A percentile compares a stretch with the other conserved stretches of the same genome.
Conservation (phyloP, 2,113 vertebrate species). For the Eretmochelys imbricata region DNA sequence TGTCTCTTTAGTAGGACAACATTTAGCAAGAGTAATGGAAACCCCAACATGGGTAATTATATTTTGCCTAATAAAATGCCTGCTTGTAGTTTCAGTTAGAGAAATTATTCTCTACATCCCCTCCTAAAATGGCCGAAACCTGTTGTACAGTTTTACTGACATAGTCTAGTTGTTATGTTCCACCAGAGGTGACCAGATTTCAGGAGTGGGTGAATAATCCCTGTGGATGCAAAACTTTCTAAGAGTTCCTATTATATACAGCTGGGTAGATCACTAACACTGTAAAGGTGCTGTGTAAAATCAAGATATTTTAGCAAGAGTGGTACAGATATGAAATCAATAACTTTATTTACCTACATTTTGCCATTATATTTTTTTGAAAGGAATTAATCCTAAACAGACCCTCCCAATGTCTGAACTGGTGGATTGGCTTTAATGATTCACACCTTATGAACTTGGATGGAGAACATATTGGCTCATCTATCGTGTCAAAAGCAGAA, state of each 20-base stretch:
- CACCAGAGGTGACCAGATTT: neutral
- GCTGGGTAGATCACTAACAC: neutral
- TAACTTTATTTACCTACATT: neutral
- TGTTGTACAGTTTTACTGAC: neutral
- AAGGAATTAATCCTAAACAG: neutral
- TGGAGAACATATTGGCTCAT: neutral
- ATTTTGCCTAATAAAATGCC: neutral
- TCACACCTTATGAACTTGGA: neutral
- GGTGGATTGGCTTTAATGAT: neutral
- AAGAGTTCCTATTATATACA: neutral
- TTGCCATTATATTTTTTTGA: neutral
- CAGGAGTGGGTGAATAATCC: neutral
- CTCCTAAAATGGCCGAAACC: neutral
- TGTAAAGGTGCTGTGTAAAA: neutral
- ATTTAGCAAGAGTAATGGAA: neutral
- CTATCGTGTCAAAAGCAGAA: neutral
- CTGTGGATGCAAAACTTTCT: neutral
- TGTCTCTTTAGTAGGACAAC: neutral
- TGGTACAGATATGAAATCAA: neutral
- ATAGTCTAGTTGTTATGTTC: neutral
- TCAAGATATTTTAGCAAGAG: neutral
- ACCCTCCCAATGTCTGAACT: neutral
- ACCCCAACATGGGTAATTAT: neutral
- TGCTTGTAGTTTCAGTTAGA: neutral
- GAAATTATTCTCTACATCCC: neutral